Base-by-base conservation (phyloP, 2,888 invertebrate genomes). In the Aleiodes leptofemur region DNA sequence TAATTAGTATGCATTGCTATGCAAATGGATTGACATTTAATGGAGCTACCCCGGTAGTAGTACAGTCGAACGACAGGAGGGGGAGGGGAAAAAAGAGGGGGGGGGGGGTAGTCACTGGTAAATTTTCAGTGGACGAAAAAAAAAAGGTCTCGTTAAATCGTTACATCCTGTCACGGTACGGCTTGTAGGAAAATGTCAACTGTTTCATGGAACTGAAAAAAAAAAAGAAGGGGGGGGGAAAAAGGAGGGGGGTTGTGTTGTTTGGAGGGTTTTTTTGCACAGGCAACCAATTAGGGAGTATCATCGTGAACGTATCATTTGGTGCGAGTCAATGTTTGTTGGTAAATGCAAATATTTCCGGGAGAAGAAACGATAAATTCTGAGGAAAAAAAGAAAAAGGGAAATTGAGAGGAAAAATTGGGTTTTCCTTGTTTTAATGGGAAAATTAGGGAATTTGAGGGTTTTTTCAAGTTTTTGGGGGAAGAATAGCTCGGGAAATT, bases 1-100 rank as follows among this genome's bases (percentile, higher is more conserved):
- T 85, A 83, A 86, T 86, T 86, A 86, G 85, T 86, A 85, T 86
- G 85, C 86, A 84, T 86, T 84, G 84, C 83, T 82, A 84, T 85
- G 83, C 85, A 85, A 86, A 85, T 86, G 82, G 81, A 84, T 84
- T 82, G 82, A 81, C 84, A 83, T 85, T 85, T 85, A 84, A 85
- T 86, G 81, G 84, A 83, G 79, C 79, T 64, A 43, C 76, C 76
- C 77, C 69, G 68, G 61, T 34, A 6, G 59, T 57, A 34, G 72
- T 43, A 57, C 64, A 73, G 55, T 76, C 64, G 69, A 74, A 69
- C 59, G 55, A 23, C 66, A 23, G 38, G 56, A 66, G 61, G 38
- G 68, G 53, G 43, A 34, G 43, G 59, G 59, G n/a, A n/a, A n/a
- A n/a, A 53, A 5, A 2, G 23, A 2, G 23, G 23, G 23, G 23